phyloP scores from a whole-genome alignment of 2,888 invertebrate species.

The Philereme transversata region DNA sequence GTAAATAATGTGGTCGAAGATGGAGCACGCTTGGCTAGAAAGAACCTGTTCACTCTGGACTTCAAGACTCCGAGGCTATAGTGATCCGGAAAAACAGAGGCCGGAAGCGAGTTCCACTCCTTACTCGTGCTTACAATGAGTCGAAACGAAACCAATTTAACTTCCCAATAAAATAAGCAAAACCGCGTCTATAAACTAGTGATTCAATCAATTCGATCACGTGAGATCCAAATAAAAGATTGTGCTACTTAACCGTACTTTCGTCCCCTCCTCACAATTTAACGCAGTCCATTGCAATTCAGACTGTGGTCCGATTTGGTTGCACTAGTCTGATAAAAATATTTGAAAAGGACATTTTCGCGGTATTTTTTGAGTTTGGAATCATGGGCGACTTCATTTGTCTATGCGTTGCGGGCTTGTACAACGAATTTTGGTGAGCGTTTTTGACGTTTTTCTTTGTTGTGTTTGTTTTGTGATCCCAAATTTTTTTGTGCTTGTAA shows the following conservation, averaged over 20 bases:
- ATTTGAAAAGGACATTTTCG: constrained; percentile 3
- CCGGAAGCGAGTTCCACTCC: no score
- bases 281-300: constrained; percentile 55
- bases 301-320: constrained; percentile 57
- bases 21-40: no score
- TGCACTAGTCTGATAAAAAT: constrained; percentile 36
- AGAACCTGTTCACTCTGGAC: no score
- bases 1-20: no score
- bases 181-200: constrained; percentile 18
- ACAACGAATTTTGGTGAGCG: constrained; percentile 69
- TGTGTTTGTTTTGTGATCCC: background rate
- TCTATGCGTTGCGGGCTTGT: constrained; percentile 44
- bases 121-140: no score
- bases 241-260: constrained; percentile 47
- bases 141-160: background rate
- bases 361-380: constrained; percentile 19
- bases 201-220: constrained; percentile 28
- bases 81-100: no score
- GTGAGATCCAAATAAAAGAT: constrained; percentile 33
- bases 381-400: constrained; percentile 48
- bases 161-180: constrained; percentile 27
- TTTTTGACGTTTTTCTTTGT: constrained; percentile 16
- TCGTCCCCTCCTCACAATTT: constrained; percentile 56
- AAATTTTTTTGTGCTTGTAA: no score
- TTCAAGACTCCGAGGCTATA: no score